Evolutionary conservation across 1,140 invertebrate genomes (phyloP).

Genomic region (Nylanderia fulva): DNA sequence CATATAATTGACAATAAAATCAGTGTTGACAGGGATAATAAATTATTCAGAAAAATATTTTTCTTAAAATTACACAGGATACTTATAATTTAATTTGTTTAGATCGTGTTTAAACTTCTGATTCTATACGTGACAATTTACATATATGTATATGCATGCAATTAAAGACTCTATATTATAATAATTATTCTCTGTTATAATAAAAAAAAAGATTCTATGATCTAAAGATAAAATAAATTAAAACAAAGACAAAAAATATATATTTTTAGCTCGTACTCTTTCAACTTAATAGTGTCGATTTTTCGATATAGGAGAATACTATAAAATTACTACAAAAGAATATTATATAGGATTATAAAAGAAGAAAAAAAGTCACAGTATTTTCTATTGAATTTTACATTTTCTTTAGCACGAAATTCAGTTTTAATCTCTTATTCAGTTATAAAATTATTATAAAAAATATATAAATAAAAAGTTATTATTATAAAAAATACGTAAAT

Average conservation of each 20-base stretch:
- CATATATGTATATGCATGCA: too few species aligned
- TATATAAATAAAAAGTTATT: too few species aligned
- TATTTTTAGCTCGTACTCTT: neutral
- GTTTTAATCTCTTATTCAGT: neutral
- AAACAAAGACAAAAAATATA: neutral
- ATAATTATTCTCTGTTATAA: too few species aligned
- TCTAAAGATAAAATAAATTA: slow-evolving; percentile 27
- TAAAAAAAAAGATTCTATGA: neutral
- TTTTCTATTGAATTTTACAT: neutral
- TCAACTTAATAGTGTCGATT: neutral
- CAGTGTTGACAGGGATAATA: too few species aligned
- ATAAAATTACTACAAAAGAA: too few species aligned
- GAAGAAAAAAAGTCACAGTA: neutral
- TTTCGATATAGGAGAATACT: neutral
- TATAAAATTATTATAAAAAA: too few species aligned
- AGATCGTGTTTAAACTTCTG: neutral
- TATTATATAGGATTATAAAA: neutral
- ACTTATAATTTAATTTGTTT: neutral
- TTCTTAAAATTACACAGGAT: neutral
- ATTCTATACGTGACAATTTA: neutral
- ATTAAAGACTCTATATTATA: neutral
- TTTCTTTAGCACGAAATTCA: too few species aligned
- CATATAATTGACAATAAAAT: too few species aligned
- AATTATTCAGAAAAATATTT: too few species aligned
- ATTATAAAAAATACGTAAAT: too few species aligned